Conservation (phyloP, 2,113 vertebrate species). For the Pelusios castaneus region DNA sequence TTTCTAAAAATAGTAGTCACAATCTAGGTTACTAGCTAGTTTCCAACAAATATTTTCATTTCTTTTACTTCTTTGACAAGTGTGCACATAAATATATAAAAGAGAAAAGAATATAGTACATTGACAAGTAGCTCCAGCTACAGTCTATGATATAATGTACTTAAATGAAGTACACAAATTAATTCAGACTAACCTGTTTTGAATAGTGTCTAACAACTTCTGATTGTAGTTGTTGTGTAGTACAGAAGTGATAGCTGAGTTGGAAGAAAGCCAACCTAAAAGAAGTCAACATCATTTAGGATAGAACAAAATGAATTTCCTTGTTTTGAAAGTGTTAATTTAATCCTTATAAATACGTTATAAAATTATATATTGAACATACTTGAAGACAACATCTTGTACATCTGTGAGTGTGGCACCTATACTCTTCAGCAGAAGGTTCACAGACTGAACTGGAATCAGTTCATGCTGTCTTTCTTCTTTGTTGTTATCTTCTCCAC, state of each 20-base stretch:
- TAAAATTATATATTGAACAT: constrained; percentile 48
- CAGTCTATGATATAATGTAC: background rate
- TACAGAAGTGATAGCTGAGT: constrained; percentile 88
- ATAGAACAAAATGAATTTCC: background rate
- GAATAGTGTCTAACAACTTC: constrained; percentile 91
- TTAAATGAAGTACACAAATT: background rate
- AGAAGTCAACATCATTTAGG: background rate
- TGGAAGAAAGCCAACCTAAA: constrained; percentile 89
- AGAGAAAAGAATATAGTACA: background rate
- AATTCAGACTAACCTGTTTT: constrained; percentile 84
- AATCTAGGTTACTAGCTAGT: background rate
- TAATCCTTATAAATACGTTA: background rate
- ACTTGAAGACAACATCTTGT: constrained; percentile 94
- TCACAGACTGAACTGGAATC: constrained; percentile 84
- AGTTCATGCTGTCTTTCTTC: constrained; percentile 79
- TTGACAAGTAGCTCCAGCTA: background rate
- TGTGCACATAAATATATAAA: background rate
- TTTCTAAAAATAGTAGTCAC: background rate
- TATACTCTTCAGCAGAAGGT: constrained; percentile 91
- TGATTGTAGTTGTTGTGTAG: constrained; percentile 87
- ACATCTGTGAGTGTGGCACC: constrained; percentile 90
- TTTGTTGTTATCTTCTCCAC: constrained; percentile 83
- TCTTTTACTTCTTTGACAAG: background rate
- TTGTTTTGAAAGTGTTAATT: background rate
- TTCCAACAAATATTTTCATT: background rate